A percentile compares a stretch with the other conserved stretches of the same genome.
phyloP scores from a whole-genome alignment of 2,113 vertebrate species.

The Lepus timidus region DNA sequence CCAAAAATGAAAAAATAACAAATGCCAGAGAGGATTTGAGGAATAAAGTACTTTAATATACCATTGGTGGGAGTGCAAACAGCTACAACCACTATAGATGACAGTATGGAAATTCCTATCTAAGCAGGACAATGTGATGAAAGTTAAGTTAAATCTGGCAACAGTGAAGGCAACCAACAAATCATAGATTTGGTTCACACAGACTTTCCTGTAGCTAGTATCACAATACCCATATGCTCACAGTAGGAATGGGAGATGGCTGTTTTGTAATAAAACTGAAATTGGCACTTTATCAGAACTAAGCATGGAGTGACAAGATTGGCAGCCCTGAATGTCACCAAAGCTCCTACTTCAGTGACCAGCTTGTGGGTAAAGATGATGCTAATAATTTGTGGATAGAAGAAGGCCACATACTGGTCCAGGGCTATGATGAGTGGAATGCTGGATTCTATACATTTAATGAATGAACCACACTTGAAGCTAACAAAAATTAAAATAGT shows the following conservation, averaged over 20 bases:
- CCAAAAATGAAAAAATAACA: too few species aligned
- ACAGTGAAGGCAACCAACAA: constrained; percentile 61
- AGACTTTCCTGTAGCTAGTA: constrained; percentile 34
- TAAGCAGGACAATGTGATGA: constrained; percentile 69
- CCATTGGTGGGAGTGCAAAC: too few species aligned
- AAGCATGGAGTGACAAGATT: neutral
- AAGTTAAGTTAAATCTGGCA: constrained; percentile 37
- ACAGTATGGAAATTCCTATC: too few species aligned
- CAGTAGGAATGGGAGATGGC: constrained; percentile 71
- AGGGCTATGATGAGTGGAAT: constrained; percentile 42
- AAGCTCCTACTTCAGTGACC: neutral
- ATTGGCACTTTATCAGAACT: constrained; percentile 27
- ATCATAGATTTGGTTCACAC: constrained; percentile 59
- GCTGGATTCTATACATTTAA: constrained; percentile 43
- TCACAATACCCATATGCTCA: constrained; percentile 74
- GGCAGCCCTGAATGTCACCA: neutral
- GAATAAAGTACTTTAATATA: too few species aligned
- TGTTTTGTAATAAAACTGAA: constrained; percentile 48
- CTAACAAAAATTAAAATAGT: constrained; percentile 52
- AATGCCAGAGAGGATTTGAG: too few species aligned
- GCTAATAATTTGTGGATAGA: neutral
- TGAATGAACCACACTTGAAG: constrained; percentile 56
- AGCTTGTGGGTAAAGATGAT: constrained; percentile 20
- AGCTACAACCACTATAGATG: too few species aligned
- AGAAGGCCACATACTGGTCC: constrained; percentile 56